Percentiles rank a stretch among this genome's conserved stretches.
phyloP scores from a whole-genome alignment of 37 sponge, comb jelly and placozoan species.

The Halichondria panicea region DNA sequence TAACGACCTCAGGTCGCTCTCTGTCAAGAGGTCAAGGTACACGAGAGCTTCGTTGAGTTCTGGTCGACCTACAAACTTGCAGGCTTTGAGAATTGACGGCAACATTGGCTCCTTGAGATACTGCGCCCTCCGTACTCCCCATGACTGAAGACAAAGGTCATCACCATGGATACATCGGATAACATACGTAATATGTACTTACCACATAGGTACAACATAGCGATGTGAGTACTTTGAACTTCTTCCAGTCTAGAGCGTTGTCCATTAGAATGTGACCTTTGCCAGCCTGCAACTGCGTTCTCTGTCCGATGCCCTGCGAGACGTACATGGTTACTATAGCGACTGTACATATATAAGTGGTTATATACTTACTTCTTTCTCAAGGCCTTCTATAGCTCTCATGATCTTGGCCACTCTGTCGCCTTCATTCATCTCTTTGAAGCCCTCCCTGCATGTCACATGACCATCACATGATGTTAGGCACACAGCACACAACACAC shows the following conservation, averaged over 20 bases:
- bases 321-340: neutral
- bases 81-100: conserved; percentile 25
- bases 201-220: conserved; percentile 41
- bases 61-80: conserved; percentile 32
- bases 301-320: conserved; percentile 22
- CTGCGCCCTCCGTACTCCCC: conserved; percentile 45
- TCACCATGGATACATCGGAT: neutral
- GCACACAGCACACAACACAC: no score
- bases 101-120: conserved; percentile 10
- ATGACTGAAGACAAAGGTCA: conserved; percentile 30
- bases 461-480: conserved; percentile 16
- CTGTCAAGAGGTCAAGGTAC: conserved; percentile 30
- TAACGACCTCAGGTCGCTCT: conserved; percentile 6
- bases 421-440: conserved; percentile 19
- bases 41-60: conserved; percentile 52
- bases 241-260: conserved; percentile 63
- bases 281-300: conserved; percentile 14
- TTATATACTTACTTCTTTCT: conserved; percentile 30
- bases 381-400: conserved; percentile 10
- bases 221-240: conserved; percentile 35
- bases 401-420: conserved; percentile 41
- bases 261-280: conserved; percentile 55
- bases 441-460: conserved; percentile 41
- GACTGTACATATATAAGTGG: neutral
- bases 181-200: no score